Evolutionary conservation across 2,888 invertebrate genomes (phyloP), one percentile per base, ranked within the genome.

Genomic region (Liodrosophila aerea): DNA sequence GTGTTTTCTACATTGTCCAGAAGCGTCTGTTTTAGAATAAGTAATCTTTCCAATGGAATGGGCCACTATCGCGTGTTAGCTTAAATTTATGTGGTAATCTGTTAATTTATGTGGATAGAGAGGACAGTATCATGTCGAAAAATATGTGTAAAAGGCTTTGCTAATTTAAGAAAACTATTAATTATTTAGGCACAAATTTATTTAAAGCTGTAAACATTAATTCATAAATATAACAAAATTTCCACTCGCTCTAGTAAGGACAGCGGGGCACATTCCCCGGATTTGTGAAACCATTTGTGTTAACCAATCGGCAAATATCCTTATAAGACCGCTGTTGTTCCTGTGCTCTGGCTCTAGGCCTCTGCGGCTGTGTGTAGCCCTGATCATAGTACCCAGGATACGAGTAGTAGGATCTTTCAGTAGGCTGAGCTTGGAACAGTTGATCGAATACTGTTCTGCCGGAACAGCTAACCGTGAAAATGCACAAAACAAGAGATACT

Each of bases 1-100:
- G 97, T 75, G 97, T 97, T 40, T 91, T 97, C 80, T 98, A 98
- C 87, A 96, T 98, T 83, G 93, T 98, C 44, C 97, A 97, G 87
- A 98, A 97, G 89, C 92, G 98, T 85, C 89, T 97, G 68, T 96
- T 96, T 91, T 95, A 90, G 91, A 56, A 1, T 9, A 16, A n/a
- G n/a, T 11, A 34, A 12, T 13, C 11, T 34, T 12, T 13, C 29
- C n/a, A n/a, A n/a, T n/a, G n/a, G n/a, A n/a, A n/a, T n/a, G n/a
- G n/a, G n/a, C n/a, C n/a, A n/a, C n/a, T n/a, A n/a, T n/a, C n/a
- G n/a, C n/a, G n/a, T n/a, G n/a, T n/a, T n/a, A n/a, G n/a, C n/a
- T n/a, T n/a, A n/a, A n/a, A n/a, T n/a, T n/a, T n/a, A n/a, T n/a
- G n/a, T n/a, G n/a, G n/a, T n/a, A n/a, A n/a, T n/a, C n/a, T n/a